Conservation (phyloP, 2,113 vertebrate genomes). For the Pampusana beccarii region DNA sequence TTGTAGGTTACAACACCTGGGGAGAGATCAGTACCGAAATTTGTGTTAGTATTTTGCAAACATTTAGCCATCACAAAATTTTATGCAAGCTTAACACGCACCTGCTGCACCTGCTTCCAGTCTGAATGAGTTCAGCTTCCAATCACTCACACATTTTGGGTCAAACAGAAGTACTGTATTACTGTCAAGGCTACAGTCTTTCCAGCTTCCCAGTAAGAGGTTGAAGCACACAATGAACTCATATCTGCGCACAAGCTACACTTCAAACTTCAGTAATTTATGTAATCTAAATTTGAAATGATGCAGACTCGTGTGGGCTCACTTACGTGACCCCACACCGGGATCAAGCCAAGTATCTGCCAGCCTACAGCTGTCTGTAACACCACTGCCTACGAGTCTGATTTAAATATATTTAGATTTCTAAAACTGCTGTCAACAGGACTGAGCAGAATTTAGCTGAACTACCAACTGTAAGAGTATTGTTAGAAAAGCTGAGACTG, state of each 20-base stretch:
- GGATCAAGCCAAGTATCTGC: background rate
- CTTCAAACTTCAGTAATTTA: background rate
- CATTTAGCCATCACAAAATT: background rate
- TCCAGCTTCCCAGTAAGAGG: background rate
- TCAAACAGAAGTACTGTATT: background rate
- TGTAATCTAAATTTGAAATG: background rate
- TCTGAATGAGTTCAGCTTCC: background rate
- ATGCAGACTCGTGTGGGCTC: background rate
- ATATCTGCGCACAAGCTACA: background rate
- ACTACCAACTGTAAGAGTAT: background rate
- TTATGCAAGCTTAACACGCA: background rate
- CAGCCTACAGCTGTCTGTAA: background rate
- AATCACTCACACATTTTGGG: background rate
- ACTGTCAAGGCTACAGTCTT: background rate
- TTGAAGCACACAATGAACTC: background rate
- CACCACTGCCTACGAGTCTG: background rate
- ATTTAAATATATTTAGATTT: background rate
- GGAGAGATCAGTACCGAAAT: background rate
- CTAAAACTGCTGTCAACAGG: background rate
- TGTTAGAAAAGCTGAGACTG: background rate
- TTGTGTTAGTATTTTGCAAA: background rate
- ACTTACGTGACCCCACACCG: background rate
- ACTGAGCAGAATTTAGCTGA: background rate
- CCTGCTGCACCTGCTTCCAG: background rate
- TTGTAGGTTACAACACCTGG: constrained; percentile 4